Evolutionary conservation across 2,797 vertebrate species (phyloP), one percentile per base, ranked within the genome.

Genomic region (Poecile montanus): DNA sequence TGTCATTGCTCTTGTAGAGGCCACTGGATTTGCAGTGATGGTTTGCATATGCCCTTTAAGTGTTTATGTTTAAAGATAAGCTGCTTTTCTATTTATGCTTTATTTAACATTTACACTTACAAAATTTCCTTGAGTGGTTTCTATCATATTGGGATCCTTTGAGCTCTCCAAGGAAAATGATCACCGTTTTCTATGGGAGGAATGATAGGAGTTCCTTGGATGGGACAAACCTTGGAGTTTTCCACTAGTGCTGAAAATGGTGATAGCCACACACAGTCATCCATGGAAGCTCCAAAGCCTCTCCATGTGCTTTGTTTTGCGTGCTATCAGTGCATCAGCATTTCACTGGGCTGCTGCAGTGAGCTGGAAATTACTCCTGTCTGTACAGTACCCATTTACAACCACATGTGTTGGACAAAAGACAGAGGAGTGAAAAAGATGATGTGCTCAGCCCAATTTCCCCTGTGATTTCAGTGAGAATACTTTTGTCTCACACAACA

Each of bases 31-130:
- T 94, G 54, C 66, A 91, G 53, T 96, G 91, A 92, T 94, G 94
- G 76, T 73, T 93, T 93, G 75, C 83, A 93, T 79, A 72, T 94
- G 87, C 51, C 93, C 57, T 63, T 71, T 85, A 94, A 81, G 42
- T 91, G 94, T 97, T 96, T 96, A 93, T 70, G 61, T 91, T 82
- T 45, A 44, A 85, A 91, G 93, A 97, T 95, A 95, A 88, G 84
- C 91, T 92, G 81, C 63, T 79, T 95, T 88, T 88, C 86, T 88
- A 30, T 93, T 95, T 92, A 85, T 92, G 86, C 72, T 76, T 77
- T 89, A 90, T 63, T 90, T 89, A 90, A 95, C 70, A 75, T 88
- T 66, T 83, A 74, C 80, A 89, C 60, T 83, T 89, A 20, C 40
- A 68, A 50, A 63, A 36, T 93, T 82, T 89, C 77, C 71, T 86